Evolutionary conservation across 2,888 invertebrate genomes (phyloP).

Genomic region (Rhagonycha fulva): DNA sequence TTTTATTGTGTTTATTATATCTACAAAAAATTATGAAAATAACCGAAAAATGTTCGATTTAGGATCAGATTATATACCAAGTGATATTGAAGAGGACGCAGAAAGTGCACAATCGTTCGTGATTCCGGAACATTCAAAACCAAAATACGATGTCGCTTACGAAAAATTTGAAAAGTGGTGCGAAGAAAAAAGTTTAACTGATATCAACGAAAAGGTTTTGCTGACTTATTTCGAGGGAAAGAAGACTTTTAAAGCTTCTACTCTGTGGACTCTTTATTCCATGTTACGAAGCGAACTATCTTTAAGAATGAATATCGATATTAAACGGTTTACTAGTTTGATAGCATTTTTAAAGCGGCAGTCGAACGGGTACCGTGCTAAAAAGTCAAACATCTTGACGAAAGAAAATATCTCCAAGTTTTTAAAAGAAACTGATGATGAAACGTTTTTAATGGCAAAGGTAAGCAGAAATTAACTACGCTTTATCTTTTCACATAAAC

Average conservation of each 20-base stretch:
- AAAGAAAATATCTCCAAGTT: neutral
- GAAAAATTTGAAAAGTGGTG: constrained; percentile 11
- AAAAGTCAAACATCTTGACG: neutral
- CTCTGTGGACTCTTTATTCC: constrained; percentile 6
- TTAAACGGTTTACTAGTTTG: neutral
- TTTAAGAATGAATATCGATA: constrained; percentile 4
- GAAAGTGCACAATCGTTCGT: neutral
- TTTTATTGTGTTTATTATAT: too few relatives aligned
- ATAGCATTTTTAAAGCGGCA: neutral
- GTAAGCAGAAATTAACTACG: neutral
- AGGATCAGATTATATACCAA: too few relatives aligned
- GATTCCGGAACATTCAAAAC: neutral
- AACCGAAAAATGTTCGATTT: too few relatives aligned
- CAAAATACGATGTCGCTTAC: neutral
- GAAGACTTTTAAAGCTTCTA: constrained; percentile 7
- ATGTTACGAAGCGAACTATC: constrained; percentile 1
- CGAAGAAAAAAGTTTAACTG: neutral
- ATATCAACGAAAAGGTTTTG: constrained; percentile 4
- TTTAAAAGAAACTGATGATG: constrained; percentile 8
- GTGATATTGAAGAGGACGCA: neutral
- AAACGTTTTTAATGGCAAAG: constrained; percentile 10
- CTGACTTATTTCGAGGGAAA: neutral
- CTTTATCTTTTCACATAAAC: neutral
- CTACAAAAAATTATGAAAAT: too few relatives aligned
- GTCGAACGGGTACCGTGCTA: neutral